Base-by-base conservation (phyloP, 2,888 invertebrate species). In the Cheiracanthium punctorium region DNA sequence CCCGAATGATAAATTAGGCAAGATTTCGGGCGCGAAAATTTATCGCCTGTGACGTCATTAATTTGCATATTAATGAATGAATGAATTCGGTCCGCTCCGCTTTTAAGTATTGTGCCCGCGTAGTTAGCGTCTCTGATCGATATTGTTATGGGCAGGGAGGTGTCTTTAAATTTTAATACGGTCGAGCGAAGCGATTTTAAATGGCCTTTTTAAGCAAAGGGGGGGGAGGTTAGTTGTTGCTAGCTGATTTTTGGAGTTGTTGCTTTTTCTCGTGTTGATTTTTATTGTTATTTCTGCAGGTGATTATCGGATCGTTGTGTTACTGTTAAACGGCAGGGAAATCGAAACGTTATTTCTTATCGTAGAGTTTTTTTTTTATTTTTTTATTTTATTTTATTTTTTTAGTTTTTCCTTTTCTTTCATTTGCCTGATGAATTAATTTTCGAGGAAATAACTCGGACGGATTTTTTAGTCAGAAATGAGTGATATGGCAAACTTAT, bases 1-100 rank as follows among this genome's bases (percentile, higher is more conserved):
- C 33, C 77, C 77, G 79, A 79, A 85, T 85, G 84, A 85, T 85
- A 85, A 85, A 85, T 85, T 85, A 85, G 71, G 77, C 84, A 79
- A 85, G 84, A 85, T 85, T 85, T 79, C 84, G 84, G 84, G 84
- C 84, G 84, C 84, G 79, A 79, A 85, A 85, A 85, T 85, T 85
- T 85, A 85, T 85, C 84, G 84, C 84, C 84, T 85, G 84, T 85
- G 84, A 85, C 84, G 79, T 85, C 84, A 85, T 85, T 85, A 85
- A 85, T 85, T 85, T 85, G 84, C 84, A 85, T 85, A 85, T 85
- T 85, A 85, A 85, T 85, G 84, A 85, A 79, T 74, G 84, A 85
- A 85, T 80, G 73, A 71, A 28, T 33, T 70, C 65, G 65, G 67
- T 70, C 72, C 64, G 48, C 70, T 33, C 74, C 65, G 72, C 72